Evolutionary conservation across 30 jellyfish, hydroid and myxozoan species (phyloP), one percentile per base, ranked within the genome.

Genomic region (Aurelia sp.): DNA sequence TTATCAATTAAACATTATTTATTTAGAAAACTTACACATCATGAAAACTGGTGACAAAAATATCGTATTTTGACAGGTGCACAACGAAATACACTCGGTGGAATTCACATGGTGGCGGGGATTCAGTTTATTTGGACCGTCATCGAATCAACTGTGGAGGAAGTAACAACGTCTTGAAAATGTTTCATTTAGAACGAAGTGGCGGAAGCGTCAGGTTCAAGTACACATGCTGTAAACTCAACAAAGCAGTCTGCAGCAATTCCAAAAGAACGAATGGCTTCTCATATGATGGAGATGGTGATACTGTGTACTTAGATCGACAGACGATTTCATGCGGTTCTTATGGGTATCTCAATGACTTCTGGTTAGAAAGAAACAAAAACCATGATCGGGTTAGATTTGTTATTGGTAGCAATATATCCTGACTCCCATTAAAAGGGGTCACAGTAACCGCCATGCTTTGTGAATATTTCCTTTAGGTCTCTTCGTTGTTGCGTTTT

Each of bases 201-300:
- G 88, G 78, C n/a, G 21, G 64, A n/a, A 38, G n/a, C 9, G 48
- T 77, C 8, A 22, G 88, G n/a, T 77, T 8, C 52, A 17, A 27
- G 62, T 77, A 59, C 88, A 61, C 38, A 8, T 77, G 88, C 67
- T 77, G 88, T 78, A 77, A 58, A 27, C 67, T 77, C 61, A 50
- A 24, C 63, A 19, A 40, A 22, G 24, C 62, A 12, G 19, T 77
- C 1, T 77, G 88, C 67, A 19, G 0, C 17, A 21, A 4, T 61
- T 3, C 40, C 7, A 27, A 8, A 17, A 58, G 5, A 35, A 18
- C 20, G 21, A 77, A 35, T 33, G 74, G 78, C 41, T 55, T 11
- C 21, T 7, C 78, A 15, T 21, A 55, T 31, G 88, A 27, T 77
- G 64, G 66, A 3, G 33, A 77, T 53, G 78, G 78, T 4, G 44